Evolutionary conservation across 2,888 invertebrate genomes (phyloP), one percentile per base, ranked within the genome.

Genomic region (Tiphia femorata): DNA sequence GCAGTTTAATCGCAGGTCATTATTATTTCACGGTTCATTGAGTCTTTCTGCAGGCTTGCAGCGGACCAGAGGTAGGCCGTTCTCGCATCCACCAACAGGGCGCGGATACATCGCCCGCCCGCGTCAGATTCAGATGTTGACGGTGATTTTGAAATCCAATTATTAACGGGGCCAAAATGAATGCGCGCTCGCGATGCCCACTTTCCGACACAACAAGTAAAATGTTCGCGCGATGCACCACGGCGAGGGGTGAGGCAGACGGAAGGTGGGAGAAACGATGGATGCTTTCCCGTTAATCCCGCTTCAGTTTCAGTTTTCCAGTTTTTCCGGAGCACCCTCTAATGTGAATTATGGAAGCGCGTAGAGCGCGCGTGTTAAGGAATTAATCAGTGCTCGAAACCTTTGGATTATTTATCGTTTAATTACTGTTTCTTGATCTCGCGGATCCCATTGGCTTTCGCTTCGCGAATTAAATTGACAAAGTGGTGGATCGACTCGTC

Each of bases 1-100:
- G 52, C 52, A 47, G 52, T 60, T 58, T 60, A 60, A 60, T 60
- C 57, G 57, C 40, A 44, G 48, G 42, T 60, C 60, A 52, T 57
- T 52, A 55, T 57, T 60, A 52, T 60, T 58, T 52, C 44, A 57
- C 51, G 57, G 51, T 57, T 60, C 49, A 60, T 52, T 50, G 47
- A 57, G 38, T 51, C 50, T 50, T 56, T 49, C 30, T 42, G 56
- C 35, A n/a, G n/a, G 35, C 48, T 17, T 14, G 40, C 37, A 29
- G 27, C 49, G 35, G 42, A 16, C 37, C 33, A 43, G 21, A 25
- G 44, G 42, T 19, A 46, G 52, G 30, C 53, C 30, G 41, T n/a
- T n/a, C n/a, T n/a, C n/a, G n/a, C n/a, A n/a, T n/a, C n/a, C n/a
- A n/a, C n/a, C n/a, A n/a, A n/a, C 37, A 52, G 41, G 54, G 44